Conservation (phyloP, 2,888 invertebrate genomes). For the Drosophila anomalata region DNA sequence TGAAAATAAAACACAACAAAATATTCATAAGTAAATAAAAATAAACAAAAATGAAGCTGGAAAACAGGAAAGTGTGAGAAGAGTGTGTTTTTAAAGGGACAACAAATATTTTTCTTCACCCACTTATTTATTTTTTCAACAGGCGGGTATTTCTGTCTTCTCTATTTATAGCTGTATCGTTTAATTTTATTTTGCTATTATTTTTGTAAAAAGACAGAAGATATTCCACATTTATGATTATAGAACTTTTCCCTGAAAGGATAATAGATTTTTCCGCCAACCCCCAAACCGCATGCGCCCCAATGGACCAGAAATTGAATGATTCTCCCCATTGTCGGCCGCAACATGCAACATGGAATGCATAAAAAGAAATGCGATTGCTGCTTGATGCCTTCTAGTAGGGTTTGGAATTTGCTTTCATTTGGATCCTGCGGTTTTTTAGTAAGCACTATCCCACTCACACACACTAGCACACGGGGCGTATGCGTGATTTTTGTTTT, state of each 20-base stretch:
- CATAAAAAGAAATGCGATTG: conserved; percentile 33
- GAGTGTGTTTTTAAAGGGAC: too few relatives aligned
- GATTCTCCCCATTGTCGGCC: conserved; percentile 40
- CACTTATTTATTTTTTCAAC: not conserved
- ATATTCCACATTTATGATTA: not conserved
- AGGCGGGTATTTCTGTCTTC: too few relatives aligned
- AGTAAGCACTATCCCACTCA: conserved; percentile 9
- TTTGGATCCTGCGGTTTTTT: conserved; percentile 32
- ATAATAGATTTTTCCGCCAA: not conserved
- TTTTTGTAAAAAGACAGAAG: not conserved
- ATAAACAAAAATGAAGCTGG: not conserved
- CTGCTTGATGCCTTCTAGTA: conserved; percentile 11
- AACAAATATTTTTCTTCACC: not conserved
- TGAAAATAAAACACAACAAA: conserved; percentile 1
- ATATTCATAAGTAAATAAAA: not conserved
- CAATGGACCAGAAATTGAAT: conserved; percentile 27
- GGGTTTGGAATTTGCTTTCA: conserved; percentile 9
- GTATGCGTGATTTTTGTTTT: conserved; percentile 48
- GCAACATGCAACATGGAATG: conserved; percentile 41
- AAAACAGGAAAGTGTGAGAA: too few relatives aligned
- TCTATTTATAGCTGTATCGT: not conserved
- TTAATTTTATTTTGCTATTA: not conserved
- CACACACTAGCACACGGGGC: conserved; percentile 9
- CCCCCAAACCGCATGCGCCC: conserved; percentile 12
- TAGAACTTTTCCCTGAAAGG: not conserved